Evolutionary conservation across 2,113 vertebrate genomes (phyloP).

Genomic region (Scomber scombrus): DNA sequence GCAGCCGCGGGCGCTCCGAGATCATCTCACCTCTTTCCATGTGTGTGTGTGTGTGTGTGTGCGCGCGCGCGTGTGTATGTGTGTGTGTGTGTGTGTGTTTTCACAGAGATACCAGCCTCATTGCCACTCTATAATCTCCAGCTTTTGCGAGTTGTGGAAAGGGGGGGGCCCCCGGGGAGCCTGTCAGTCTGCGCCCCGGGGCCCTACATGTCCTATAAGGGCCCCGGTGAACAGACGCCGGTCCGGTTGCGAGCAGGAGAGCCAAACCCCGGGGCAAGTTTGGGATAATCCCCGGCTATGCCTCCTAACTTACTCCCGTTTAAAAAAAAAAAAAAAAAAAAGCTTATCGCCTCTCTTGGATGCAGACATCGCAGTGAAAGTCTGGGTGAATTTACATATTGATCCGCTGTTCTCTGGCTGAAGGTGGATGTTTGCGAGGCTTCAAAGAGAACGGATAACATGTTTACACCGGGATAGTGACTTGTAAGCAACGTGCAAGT

Average conservation of each 20-base stretch:
- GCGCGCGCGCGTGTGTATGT: conserved; percentile 51
- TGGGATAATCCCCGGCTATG: conserved; percentile 77
- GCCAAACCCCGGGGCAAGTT: conserved; percentile 76
- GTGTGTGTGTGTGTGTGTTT: conserved; percentile 56
- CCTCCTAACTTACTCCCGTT: conserved; percentile 59
- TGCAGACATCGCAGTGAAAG: conserved; percentile 51
- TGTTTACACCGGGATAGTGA: conserved; percentile 46
- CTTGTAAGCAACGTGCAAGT: conserved; percentile 25
- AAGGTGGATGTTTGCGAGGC: conserved; percentile 46
- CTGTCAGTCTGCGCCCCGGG: conserved; percentile 74
- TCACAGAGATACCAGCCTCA: conserved; percentile 79
- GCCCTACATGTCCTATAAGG: conserved; percentile 65
- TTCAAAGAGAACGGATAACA: conserved; percentile 62
- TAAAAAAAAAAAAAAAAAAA: not conserved
- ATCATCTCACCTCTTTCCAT: conserved; percentile 50
- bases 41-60: conserved; percentile 32
- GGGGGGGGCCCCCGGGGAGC: conserved; percentile 58
- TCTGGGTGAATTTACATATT: conserved; percentile 72
- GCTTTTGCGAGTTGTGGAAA: conserved; percentile 36
- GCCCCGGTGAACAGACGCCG: conserved; percentile 68
- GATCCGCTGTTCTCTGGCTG: conserved; percentile 66
- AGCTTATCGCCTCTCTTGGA: conserved; percentile 76
- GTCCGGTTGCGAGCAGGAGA: conserved; percentile 63
- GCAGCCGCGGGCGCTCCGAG: conserved; percentile 62
- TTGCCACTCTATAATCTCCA: conserved; percentile 78